A percentile compares a stretch with the other conserved stretches of the same genome.
Evolutionary conservation across 2,888 invertebrate species (phyloP).

Genomic region (Harpagoxenus sublaevis): DNA sequence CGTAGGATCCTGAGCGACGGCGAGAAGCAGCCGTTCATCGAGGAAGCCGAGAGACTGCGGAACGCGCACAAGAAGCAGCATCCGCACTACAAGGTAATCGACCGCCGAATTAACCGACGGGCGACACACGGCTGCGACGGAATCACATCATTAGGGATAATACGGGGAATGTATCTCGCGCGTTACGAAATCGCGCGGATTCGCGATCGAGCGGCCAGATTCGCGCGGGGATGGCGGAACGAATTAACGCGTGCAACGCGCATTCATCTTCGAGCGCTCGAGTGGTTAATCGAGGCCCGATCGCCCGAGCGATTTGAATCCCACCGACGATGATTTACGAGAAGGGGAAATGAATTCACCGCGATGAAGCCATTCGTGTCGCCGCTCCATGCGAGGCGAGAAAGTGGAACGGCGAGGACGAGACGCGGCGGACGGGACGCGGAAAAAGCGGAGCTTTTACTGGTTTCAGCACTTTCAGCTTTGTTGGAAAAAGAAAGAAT

Average conservation of each 20-base stretch:
- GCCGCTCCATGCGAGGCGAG: slow-evolving; percentile 41
- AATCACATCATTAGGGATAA: not conserved
- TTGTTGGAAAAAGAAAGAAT: not conserved
- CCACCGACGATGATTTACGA: slow-evolving; percentile 41
- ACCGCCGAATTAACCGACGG: not conserved
- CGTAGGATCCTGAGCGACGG: slow-evolving; percentile 88
- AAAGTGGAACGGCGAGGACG: slow-evolving; percentile 25
- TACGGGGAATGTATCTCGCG: slow-evolving; percentile 12
- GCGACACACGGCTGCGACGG: not conserved
- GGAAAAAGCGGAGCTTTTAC: not conserved
- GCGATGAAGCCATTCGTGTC: slow-evolving; percentile 51
- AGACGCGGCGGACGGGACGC: not conserved
- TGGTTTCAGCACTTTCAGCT: not conserved
- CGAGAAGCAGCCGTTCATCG: slow-evolving; percentile 89
- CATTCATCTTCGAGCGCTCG: slow-evolving; percentile 26
- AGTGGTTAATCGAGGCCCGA: slow-evolving; percentile 54
- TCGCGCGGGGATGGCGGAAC: slow-evolving; percentile 28
- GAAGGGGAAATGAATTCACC: slow-evolving; percentile 46
- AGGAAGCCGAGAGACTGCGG: slow-evolving; percentile 88
- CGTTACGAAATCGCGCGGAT: slow-evolving; percentile 41
- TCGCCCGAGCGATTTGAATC: slow-evolving; percentile 44
- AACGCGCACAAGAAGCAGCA: slow-evolving; percentile 89
- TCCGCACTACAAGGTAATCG: slow-evolving; percentile 88
- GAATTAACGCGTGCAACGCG: slow-evolving; percentile 43
- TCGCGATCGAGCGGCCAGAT: slow-evolving; percentile 23